These are phyloP conservation scores for Peromyscus eremicus DNA, from an alignment of 2,797 vertebrate species.

Conservation along the genomic window DNA sequence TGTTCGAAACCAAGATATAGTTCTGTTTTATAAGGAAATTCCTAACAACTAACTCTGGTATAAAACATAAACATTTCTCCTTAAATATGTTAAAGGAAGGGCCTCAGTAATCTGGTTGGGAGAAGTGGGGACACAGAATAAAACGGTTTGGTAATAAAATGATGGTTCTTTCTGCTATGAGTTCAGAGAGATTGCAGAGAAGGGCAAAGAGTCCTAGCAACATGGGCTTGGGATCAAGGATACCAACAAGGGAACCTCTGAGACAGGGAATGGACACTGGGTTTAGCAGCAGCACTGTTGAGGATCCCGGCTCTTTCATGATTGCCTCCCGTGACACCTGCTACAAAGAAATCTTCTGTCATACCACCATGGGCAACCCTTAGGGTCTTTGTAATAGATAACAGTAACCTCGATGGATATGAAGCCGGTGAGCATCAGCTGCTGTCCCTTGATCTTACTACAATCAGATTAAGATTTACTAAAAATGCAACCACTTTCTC, in stretches of 20 bases:
- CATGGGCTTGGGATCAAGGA: conserved; percentile 3
- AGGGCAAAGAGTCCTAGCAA: neutral
- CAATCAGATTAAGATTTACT: neutral
- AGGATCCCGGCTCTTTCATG: neutral
- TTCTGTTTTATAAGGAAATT: neutral
- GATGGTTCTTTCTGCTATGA: neutral
- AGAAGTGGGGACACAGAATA: neutral
- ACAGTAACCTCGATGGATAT: neutral
- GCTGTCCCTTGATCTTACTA: neutral
- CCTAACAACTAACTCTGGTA: neutral
- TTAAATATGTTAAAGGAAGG: neutral
- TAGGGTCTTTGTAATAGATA: neutral
- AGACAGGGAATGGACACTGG: neutral
- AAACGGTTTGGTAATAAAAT: neutral
- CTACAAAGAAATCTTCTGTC: neutral
- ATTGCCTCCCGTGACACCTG: neutral
- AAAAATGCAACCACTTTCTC: neutral
- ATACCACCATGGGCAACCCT: neutral
- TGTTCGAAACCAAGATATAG: neutral
- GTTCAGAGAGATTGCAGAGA: neutral
- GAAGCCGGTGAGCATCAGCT: neutral
- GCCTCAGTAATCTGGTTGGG: neutral
- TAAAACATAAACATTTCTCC: neutral
- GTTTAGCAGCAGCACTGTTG: neutral
- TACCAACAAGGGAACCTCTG: neutral